Evolutionary conservation across 2,797 vertebrate species (phyloP).

Genomic region (Gallinago solitaria): DNA sequence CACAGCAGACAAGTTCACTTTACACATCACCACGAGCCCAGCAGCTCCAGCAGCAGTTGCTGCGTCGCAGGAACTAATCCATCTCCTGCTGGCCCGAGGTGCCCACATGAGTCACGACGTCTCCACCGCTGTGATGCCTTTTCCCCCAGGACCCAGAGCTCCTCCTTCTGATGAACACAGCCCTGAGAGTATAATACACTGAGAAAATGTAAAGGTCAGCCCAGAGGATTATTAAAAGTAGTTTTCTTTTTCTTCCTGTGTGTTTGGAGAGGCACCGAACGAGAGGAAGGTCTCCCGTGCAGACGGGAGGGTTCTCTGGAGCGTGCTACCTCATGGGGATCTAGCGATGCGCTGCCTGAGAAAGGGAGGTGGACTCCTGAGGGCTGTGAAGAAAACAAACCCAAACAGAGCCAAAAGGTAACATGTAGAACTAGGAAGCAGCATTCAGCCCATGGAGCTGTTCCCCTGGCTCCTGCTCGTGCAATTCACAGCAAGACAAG

Average conservation of each 20-base stretch:
- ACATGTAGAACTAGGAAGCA: neutral
- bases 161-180: slow-evolving; percentile 46
- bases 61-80: slow-evolving; percentile 25
- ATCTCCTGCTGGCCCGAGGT: neutral
- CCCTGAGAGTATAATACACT: slow-evolving; percentile 51
- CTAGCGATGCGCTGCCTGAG: neutral
- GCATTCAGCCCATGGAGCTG: neutral
- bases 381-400: neutral
- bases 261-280: neutral
- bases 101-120: slow-evolving; percentile 12
- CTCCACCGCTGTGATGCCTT: neutral
- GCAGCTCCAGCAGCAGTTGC: neutral
- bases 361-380: neutral
- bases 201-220: slow-evolving; percentile 49
- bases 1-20: neutral
- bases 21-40: neutral
- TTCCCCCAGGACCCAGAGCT: slow-evolving; percentile 24
- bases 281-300: neutral
- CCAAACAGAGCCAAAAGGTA: neutral
- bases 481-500: neutral
- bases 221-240: neutral
- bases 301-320: neutral
- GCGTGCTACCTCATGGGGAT: neutral
- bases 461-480: neutral
- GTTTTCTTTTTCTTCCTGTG: slow-evolving; percentile 11